Base-by-base conservation (phyloP, 2,888 invertebrate genomes). In the Clivina fossor region DNA sequence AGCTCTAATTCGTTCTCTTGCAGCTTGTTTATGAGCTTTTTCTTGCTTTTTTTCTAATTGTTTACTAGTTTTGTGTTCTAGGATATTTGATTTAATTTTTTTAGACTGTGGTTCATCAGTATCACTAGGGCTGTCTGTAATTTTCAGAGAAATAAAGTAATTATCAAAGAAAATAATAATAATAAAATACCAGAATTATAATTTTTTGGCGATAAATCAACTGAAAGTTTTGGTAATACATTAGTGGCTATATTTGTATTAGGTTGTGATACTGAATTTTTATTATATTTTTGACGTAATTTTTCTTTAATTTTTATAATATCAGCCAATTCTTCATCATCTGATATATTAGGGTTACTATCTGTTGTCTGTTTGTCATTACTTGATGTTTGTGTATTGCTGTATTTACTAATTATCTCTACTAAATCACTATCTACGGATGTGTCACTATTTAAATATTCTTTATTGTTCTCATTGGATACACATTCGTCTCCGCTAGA, bases 1-100 rank as follows among this genome's bases (percentile, higher is more conserved):
- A n/a, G 61, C 60, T 49, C 61, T 60, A 30, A 61, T 60, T 46
- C 51, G 43, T 32, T 61, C 57, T 53, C 44, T 60, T 46, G 59
- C 40, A 7, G 43, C 51, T 11, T 41, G 33, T 61, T 61, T 60
- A 38, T 49, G 55, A 7, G 35, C 32, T 41, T 55, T 56, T 44
- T 40, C 19, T 50, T 56, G 44, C 57, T 63, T 57, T 62, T 64
- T 46, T 24, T 53, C 51, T 16, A 38, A 11, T 43, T 41, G 53
- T 9, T 46, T 22, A 19, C 26, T 26, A 20, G 8, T 4, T 59
- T 59, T 57, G 15, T 46, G 32, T 13, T 35, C 54, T 18, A 8
- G 28, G 4, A 7, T 44, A 4, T 32, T 37, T 8, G 43, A 26
- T 50, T 22, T 43, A 11, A 8, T 26, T 40, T 55, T 46, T 30